A percentile compares a stretch with the other conserved stretches of the same genome.
Conservation (phyloP, 1,140 invertebrate species). For the Hycleus cichorii region DNA sequence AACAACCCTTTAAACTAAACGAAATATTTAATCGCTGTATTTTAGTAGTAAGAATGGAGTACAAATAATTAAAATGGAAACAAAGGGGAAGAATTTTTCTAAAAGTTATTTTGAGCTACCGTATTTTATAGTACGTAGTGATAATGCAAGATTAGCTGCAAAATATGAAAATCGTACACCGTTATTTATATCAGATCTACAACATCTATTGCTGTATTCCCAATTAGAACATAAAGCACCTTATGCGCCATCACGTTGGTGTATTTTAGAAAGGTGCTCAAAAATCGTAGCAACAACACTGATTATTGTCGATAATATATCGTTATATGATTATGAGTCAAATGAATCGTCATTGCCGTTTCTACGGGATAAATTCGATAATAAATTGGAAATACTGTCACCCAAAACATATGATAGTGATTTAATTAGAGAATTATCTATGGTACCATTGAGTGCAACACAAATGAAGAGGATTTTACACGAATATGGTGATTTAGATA, state of each 20-base stretch:
- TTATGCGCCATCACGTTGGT: slow-evolving; percentile 67
- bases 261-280: slow-evolving; percentile 63
- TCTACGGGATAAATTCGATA: slow-evolving; percentile 51
- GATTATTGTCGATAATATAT: slow-evolving; percentile 70
- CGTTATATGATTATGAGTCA: slow-evolving; percentile 62
- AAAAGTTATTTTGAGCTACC: slow-evolving; percentile 47
- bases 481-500: slow-evolving; percentile 60
- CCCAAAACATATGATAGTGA: slow-evolving; percentile 62
- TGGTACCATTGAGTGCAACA: slow-evolving; percentile 59
- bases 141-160: slow-evolving; percentile 50
- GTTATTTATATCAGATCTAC: slow-evolving; percentile 72
- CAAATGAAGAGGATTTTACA: slow-evolving; percentile 57
- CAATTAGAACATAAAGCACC: slow-evolving; percentile 63
- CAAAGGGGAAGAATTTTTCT: slow-evolving; percentile 43
- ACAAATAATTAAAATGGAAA: no score
- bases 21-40: no score
- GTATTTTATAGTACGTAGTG: slow-evolving; percentile 51
- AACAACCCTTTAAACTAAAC: no score
- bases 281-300: slow-evolving; percentile 63
- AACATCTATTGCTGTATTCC: slow-evolving; percentile 72
- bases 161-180: slow-evolving; percentile 56
- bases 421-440: slow-evolving; percentile 66
- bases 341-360: slow-evolving; percentile 55
- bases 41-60: no score
- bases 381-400: slow-evolving; percentile 64